Conservation (phyloP, 2,888 invertebrate species). For the Thereva unica region DNA sequence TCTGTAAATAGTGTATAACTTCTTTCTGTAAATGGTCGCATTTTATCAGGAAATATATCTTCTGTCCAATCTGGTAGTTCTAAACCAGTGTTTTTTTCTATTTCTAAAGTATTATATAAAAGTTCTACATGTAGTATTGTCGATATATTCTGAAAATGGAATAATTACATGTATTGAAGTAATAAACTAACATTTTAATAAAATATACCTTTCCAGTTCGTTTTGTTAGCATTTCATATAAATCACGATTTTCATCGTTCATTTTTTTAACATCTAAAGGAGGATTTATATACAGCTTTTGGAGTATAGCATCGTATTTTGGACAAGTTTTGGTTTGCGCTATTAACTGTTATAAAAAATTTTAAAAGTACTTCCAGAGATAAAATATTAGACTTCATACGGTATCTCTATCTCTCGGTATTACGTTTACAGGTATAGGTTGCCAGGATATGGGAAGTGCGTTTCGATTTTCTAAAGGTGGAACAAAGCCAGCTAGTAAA, state of each 20-base stretch:
- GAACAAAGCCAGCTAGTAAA: slow-evolving; percentile 72
- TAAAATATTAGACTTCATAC: slow-evolving; percentile 60
- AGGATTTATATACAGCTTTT: slow-evolving; percentile 60
- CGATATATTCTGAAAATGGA: slow-evolving; percentile 57
- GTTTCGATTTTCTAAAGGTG: slow-evolving; percentile 55
- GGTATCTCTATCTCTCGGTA: slow-evolving; percentile 71
- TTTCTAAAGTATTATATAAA: slow-evolving; percentile 71
- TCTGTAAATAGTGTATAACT: slow-evolving; percentile 74
- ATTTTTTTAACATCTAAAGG: slow-evolving; percentile 60
- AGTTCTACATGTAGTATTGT: slow-evolving; percentile 71
- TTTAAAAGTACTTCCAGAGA: background rate
- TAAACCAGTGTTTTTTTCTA: slow-evolving; percentile 68
- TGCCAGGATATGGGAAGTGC: slow-evolving; percentile 70
- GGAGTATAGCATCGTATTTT: slow-evolving; percentile 60
- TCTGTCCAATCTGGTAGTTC: slow-evolving; percentile 76
- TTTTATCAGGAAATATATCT: slow-evolving; percentile 68
- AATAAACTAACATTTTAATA: background rate
- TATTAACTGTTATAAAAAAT: slow-evolving; percentile 47
- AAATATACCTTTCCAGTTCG: slow-evolving; percentile 60
- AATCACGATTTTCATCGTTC: slow-evolving; percentile 62
- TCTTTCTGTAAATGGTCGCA: slow-evolving; percentile 68
- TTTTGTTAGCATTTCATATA: slow-evolving; percentile 67
- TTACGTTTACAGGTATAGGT: slow-evolving; percentile 82
- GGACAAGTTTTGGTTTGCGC: slow-evolving; percentile 62
- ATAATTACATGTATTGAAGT: slow-evolving; percentile 4